These are phyloP conservation scores for Encarsia formosa DNA, from an alignment of 2,888 invertebrate species.

Conservation along the genomic window DNA sequence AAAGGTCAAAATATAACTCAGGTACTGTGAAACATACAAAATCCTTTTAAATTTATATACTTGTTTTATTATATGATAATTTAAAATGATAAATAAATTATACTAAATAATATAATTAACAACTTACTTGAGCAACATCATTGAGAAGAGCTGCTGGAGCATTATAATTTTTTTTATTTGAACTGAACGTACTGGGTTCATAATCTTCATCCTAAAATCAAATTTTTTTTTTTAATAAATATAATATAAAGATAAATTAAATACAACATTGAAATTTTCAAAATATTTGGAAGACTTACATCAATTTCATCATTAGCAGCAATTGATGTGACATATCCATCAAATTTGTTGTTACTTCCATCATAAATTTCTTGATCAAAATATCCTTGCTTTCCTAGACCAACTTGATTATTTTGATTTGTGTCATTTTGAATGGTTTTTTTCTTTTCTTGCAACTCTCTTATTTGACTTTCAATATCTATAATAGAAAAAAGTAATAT, in stretches of 20 bases:
- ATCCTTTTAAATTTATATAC: no score
- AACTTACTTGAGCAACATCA: constrained; percentile 76
- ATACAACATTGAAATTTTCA: neutral
- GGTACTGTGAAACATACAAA: neutral
- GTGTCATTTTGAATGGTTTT: constrained; percentile 67
- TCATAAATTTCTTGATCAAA: constrained; percentile 95
- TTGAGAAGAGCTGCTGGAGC: constrained; percentile 86
- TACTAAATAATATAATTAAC: neutral
- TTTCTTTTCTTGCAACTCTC: constrained; percentile 85
- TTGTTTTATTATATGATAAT: neutral
- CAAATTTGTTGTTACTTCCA: constrained; percentile 74
- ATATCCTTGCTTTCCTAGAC: constrained; percentile 75
- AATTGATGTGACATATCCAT: constrained; percentile 94
- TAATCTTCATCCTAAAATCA: constrained; percentile 74
- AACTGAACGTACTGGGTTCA: constrained; percentile 68
- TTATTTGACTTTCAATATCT: constrained; percentile 95
- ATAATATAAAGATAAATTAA: neutral
- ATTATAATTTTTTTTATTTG: constrained; percentile 73
- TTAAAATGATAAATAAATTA: neutral
- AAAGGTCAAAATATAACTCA: neutral
- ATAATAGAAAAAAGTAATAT: constrained; percentile 45
- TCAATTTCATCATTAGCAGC: constrained; percentile 94
- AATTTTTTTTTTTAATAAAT: neutral
- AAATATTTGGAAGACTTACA: constrained; percentile 42
- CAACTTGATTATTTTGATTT: constrained; percentile 70